These are phyloP conservation scores for Dromius quadrimaculatus DNA, from an alignment of 2,888 invertebrate genomes.

Conservation along the genomic window DNA sequence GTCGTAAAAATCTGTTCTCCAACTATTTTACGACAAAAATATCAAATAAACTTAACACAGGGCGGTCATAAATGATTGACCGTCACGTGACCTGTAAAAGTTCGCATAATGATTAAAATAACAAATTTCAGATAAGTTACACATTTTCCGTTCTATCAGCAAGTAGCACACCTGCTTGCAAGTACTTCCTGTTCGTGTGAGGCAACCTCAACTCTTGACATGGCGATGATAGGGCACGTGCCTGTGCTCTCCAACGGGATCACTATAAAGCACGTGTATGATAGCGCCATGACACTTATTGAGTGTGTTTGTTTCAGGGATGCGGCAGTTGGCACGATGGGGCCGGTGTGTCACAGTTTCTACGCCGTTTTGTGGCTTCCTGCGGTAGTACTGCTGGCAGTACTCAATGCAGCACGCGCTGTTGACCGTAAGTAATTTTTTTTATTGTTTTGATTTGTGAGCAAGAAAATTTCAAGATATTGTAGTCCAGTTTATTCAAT, in stretches of 20 bases:
- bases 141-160: neutral
- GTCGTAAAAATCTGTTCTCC: too few species aligned
- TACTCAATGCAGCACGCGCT: conserved; percentile 7
- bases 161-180: conserved; percentile 15
- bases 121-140: too few species aligned
- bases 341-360: conserved; percentile 45
- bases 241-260: neutral
- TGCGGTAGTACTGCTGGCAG: conserved; percentile 49
- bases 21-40: too few species aligned
- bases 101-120: too few species aligned
- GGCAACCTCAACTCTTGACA: conserved; percentile 11
- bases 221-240: conserved; percentile 18
- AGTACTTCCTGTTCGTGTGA: conserved; percentile 41
- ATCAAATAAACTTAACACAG: too few species aligned
- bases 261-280: neutral
- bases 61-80: too few species aligned
- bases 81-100: too few species aligned
- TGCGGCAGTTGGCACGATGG: conserved; percentile 62
- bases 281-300: neutral
- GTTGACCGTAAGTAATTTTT: conserved; percentile 44
- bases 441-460: too few species aligned
- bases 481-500: too few species aligned
- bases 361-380: conserved; percentile 18
- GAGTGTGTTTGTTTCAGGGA: conserved; percentile 61
- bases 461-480: too few species aligned